Evolutionary conservation across 2,113 vertebrate genomes (phyloP), one percentile per base, ranked within the genome.

Genomic region (Lepus americanus): DNA sequence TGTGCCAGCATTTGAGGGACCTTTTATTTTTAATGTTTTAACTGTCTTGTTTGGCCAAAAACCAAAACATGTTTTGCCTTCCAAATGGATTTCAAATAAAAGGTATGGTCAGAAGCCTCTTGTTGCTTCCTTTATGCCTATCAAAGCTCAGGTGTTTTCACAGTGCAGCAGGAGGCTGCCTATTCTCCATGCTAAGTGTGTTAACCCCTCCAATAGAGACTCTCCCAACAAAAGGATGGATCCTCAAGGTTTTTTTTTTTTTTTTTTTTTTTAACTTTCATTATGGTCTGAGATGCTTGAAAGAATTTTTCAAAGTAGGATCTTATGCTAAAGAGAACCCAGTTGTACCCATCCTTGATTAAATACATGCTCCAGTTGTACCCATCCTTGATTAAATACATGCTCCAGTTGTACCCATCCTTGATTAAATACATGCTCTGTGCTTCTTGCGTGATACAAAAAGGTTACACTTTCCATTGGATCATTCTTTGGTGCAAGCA

Each of bases 11-110:
- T 74, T 55, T n/a, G 12, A 66, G 12, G 5, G 1, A 9, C 7
- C 27, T 66, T 96, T 93, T 93, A 70, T 84, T 95, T 92, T 90
- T 70, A 66, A 82, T 81, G 6, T 82, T 85, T 89, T 88, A 90
- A 59, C 91, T 94, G 27, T 87, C 36, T 67, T 82, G 14, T 55
- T 87, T 90, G 59, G 53, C 61, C 59, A 83, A 89, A 44, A 88
- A 92, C 67, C 7, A 89, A 92, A 96, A 73, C 5, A n/a, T 49
- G 2, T 31, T 94, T 90, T 90, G 13, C 22, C 55, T 72, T 85
- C 25, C 73, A 22, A 44, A 95, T 87, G 23, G 39, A 74, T 84
- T 7, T 72, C 70, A 73, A 87, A 87, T 7, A 81, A 81, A 36
- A 87, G 16, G 2, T 20, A 19, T 59, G 17, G 17, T 78, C 72